Percentiles rank a stretch among this genome's conserved stretches.
Evolutionary conservation across 2,113 vertebrate species (phyloP).

Genomic region (Labeo catla): DNA sequence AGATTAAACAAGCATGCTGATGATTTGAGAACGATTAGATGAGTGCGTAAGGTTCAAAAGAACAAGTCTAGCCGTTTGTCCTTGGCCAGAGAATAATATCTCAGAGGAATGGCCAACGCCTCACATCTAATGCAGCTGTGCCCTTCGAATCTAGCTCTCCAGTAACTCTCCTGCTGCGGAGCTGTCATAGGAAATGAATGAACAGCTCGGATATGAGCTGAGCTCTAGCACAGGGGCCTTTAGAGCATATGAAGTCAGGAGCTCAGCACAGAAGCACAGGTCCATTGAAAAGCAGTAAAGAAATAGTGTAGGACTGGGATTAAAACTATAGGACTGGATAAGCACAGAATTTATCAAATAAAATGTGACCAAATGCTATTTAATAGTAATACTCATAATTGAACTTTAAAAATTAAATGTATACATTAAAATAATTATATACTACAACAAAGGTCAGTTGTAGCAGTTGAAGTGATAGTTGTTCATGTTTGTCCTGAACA

Average conservation of each 20-base stretch:
- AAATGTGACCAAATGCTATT: neutral
- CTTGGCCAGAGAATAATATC: neutral
- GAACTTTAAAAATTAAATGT: no score
- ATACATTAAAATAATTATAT: no score
- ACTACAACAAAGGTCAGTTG: no score
- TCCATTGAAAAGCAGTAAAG: neutral
- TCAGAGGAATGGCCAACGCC: neutral
- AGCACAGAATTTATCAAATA: neutral
- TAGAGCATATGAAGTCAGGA: neutral
- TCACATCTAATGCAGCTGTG: neutral
- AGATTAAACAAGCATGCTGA: neutral
- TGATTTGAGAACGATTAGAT: neutral
- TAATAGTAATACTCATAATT: neutral
- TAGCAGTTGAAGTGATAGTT: no score
- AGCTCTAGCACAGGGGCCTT: neutral
- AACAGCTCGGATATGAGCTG: neutral
- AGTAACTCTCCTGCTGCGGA: neutral
- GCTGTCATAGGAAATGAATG: constrained; percentile 29
- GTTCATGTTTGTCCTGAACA: no score
- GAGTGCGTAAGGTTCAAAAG: neutral
- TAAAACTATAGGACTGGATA: neutral
- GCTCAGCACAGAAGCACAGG: neutral
- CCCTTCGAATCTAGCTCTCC: neutral
- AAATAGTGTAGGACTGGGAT: neutral
- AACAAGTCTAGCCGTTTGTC: neutral